Percentiles rank a stretch among this genome's conserved stretches.
Conservation (phyloP, 1,140 invertebrate genomes). For the Calosoma granatense region DNA sequence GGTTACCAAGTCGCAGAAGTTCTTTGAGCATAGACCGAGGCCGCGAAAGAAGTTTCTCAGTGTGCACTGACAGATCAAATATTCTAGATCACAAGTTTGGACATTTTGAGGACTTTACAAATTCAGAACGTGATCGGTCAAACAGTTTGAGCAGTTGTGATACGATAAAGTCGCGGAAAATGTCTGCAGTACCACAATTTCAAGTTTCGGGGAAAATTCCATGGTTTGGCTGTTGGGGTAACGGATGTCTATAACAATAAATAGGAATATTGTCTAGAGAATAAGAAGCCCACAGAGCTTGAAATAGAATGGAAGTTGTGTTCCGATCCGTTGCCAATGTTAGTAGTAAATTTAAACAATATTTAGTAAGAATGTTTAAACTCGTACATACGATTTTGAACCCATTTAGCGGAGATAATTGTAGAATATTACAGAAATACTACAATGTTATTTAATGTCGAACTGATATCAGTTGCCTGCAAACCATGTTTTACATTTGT, state of each 20-base stretch:
- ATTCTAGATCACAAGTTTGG: slow-evolving; percentile 20
- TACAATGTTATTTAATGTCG: too few relatives aligned
- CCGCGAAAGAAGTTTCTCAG: slow-evolving; percentile 26
- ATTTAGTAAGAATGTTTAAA: too few relatives aligned
- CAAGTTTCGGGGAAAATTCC: slow-evolving; percentile 56
- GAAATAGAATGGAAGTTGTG: too few relatives aligned
- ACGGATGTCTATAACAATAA: slow-evolving; percentile 64
- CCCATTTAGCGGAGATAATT: too few relatives aligned
- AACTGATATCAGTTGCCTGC: too few relatives aligned
- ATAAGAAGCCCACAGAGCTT: too few relatives aligned
- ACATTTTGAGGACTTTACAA: slow-evolving; percentile 22
- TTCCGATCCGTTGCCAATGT: too few relatives aligned
- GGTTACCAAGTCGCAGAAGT: slow-evolving; percentile 14
- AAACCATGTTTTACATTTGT: too few relatives aligned
- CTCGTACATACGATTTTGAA: too few relatives aligned
- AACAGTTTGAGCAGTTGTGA: slow-evolving; percentile 53
- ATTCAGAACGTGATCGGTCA: slow-evolving; percentile 57
- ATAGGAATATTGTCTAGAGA: too few relatives aligned
- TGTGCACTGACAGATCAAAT: slow-evolving; percentile 30
- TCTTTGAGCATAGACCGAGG: slow-evolving; percentile 22
- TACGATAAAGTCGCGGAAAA: slow-evolving; percentile 40
- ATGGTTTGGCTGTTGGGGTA: slow-evolving; percentile 83
- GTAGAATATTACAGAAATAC: too few relatives aligned
- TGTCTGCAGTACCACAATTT: slow-evolving; percentile 42
- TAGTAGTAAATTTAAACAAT: too few relatives aligned